Percentiles rank a stretch among this genome's conserved stretches.
Conservation (phyloP, 2,888 invertebrate genomes). For the Brachynemurus nebulosus region DNA sequence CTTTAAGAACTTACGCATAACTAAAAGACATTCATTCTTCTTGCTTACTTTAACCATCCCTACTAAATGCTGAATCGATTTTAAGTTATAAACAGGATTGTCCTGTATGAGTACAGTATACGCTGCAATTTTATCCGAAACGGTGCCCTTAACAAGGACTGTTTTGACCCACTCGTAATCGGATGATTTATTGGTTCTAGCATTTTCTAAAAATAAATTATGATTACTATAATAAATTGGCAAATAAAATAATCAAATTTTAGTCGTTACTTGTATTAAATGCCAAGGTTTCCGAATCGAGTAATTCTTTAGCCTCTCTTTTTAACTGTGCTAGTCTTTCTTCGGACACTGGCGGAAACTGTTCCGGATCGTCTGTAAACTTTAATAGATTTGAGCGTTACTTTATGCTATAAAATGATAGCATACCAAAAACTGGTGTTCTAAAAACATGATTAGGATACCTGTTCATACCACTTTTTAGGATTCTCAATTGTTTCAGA, state of each 20-base stretch:
- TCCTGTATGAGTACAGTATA: conserved; percentile 69
- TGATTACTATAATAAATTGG: conserved; percentile 6
- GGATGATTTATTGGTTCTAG: conserved; percentile 40
- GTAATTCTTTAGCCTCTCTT: conserved; percentile 49
- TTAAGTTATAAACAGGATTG: conserved; percentile 64
- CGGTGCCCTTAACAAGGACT: conserved; percentile 66
- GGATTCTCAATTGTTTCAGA: conserved; percentile 35
- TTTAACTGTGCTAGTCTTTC: conserved; percentile 43
- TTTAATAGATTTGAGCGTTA: conserved; percentile 20
- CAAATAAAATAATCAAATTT: no score
- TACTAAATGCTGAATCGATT: conserved; percentile 54
- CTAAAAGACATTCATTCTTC: conserved; percentile 52
- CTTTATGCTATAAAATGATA: no score
- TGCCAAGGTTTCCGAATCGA: conserved; percentile 48
- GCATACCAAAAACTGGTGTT: no score
- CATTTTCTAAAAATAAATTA: conserved; percentile 31
- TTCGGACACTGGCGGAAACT: conserved; percentile 32
- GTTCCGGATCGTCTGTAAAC: conserved; percentile 37
- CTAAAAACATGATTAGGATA: conserved; percentile 22
- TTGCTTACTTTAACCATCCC: conserved; percentile 66
- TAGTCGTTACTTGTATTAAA: conserved; percentile 50
- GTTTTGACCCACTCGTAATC: conserved; percentile 67
- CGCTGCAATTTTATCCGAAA: conserved; percentile 76
- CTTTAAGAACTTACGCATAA: conserved; percentile 40
- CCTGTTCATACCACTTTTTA: conserved; percentile 53